Conservation (phyloP, 2,113 vertebrate genomes). For the Fulmarus glacialis region DNA sequence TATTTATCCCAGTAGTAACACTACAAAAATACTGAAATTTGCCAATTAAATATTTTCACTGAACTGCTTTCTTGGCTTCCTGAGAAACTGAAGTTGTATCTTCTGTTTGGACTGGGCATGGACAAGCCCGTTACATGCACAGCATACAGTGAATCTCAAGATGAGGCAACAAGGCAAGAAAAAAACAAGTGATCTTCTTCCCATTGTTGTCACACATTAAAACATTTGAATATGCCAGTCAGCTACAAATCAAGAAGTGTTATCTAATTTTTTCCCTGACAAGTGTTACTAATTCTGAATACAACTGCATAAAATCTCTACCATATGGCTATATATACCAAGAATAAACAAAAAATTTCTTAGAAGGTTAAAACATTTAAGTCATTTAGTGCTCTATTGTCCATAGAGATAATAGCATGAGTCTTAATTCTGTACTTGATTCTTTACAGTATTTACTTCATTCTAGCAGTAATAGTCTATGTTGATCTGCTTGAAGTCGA, state of each 20-base stretch:
- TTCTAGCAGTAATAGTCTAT: not conserved
- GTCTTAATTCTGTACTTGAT: not conserved
- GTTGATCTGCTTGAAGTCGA: not conserved
- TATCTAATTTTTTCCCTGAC: not conserved
- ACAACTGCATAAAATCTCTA: not conserved
- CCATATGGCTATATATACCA: not conserved
- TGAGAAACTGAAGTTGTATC: not conserved
- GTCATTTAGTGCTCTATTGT: not conserved
- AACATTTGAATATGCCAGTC: not conserved
- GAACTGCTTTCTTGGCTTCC: not conserved
- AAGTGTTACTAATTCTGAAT: not conserved
- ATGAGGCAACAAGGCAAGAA: not conserved
- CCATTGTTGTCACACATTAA: not conserved
- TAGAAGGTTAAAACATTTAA: not conserved
- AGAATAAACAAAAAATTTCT: not conserved
- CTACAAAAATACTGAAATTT: not conserved
- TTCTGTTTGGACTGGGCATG: not conserved
- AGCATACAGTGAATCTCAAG: not conserved
- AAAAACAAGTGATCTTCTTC: not conserved
- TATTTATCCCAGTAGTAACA: not conserved
- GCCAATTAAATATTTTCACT: not conserved
- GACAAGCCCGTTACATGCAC: not conserved
- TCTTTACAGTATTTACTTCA: not conserved
- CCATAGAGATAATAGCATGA: not conserved
- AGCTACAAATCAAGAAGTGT: not conserved